phyloP scores from a whole-genome alignment of 37 sponge, comb jelly and placozoan species.

The Crambe crambe region DNA sequence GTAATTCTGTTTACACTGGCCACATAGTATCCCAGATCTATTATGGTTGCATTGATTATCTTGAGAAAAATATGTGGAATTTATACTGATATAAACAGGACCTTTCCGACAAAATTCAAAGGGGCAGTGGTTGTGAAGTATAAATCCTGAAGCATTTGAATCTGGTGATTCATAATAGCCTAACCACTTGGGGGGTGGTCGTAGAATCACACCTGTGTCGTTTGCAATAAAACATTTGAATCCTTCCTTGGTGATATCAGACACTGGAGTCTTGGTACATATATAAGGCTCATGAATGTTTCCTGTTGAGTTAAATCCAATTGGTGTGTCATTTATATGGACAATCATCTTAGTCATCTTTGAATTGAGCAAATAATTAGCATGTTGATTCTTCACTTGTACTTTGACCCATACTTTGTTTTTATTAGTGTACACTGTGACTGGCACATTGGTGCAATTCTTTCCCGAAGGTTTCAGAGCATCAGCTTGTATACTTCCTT shows the following conservation, averaged over 20 bases:
- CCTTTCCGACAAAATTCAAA: conserved; percentile 1
- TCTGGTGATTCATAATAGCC: not conserved
- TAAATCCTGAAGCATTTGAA: not conserved
- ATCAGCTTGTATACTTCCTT: not conserved
- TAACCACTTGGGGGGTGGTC: not conserved
- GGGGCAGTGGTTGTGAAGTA: not conserved
- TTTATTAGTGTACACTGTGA: not conserved
- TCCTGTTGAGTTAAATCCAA: not conserved
- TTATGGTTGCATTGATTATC: conserved; percentile 4
- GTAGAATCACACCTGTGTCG: not conserved
- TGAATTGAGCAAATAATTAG: not conserved
- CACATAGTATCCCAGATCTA: conserved; percentile 8
- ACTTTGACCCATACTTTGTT: not conserved
- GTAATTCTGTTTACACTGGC: not conserved
- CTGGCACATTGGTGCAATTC: too few species aligned
- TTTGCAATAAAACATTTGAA: not conserved
- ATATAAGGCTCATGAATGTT: not conserved
- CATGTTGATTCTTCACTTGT: not conserved
- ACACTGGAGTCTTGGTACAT: not conserved
- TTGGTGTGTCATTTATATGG: not conserved
- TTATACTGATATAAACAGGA: not conserved
- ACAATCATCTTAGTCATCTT: not conserved
- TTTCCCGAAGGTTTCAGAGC: not conserved
- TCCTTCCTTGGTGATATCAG: not conserved
- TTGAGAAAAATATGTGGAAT: not conserved